Conservation (phyloP, 2,888 invertebrate species). For the Melipona beecheii region DNA sequence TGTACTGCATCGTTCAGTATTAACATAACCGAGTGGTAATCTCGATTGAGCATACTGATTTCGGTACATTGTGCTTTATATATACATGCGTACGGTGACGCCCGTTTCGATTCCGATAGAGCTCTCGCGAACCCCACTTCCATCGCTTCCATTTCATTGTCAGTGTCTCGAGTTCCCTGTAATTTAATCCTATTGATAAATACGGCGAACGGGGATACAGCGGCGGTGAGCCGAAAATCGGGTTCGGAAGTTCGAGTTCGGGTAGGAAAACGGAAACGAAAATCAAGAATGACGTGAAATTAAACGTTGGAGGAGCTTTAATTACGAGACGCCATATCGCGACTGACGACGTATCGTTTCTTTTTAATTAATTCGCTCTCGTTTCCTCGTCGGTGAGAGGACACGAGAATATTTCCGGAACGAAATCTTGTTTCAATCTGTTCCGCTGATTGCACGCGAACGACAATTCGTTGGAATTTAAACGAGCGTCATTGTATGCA, state of each 20-base stretch:
- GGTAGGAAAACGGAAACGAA: too few relatives aligned
- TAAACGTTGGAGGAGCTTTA: too few relatives aligned
- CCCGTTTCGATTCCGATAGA: neutral
- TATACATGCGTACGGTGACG: neutral
- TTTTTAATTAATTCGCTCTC: too few relatives aligned
- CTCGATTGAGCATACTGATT: constrained; percentile 36
- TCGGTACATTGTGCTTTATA: constrained; percentile 25
- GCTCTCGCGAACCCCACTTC: rapidly evolving
- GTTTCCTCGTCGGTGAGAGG: too few relatives aligned
- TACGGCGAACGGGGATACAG: neutral
- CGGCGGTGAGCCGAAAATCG: too few relatives aligned
- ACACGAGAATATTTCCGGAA: too few relatives aligned
- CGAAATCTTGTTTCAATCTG: too few relatives aligned
- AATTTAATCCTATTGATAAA: neutral
- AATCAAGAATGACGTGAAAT: too few relatives aligned
- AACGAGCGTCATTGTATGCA: neutral
- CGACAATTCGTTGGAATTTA: neutral
- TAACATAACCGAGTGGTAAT: constrained; percentile 57
- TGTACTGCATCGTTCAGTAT: constrained; percentile 69
- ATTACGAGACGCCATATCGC: too few relatives aligned
- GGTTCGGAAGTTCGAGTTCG: too few relatives aligned
- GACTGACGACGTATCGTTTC: too few relatives aligned
- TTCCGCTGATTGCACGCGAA: neutral
- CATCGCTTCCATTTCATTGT: neutral
- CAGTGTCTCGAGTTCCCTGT: neutral